A percentile compares a stretch with the other conserved stretches of the same genome.
These are phyloP conservation scores for Acrocephalus arundinaceus DNA, from an alignment of 2,113 vertebrate genomes.

Conservation along the genomic window DNA sequence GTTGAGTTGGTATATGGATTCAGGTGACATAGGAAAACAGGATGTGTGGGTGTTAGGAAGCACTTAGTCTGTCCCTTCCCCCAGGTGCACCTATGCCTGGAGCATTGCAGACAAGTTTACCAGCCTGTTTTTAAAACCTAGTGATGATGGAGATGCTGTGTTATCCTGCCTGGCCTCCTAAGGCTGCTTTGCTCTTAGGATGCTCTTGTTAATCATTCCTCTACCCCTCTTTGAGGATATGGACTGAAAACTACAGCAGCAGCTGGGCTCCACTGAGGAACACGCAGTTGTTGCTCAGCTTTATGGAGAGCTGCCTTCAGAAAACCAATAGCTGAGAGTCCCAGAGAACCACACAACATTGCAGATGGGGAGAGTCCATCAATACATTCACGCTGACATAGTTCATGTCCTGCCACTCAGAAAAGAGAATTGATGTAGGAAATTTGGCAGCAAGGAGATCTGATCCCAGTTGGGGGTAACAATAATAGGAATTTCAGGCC, in stretches of 20 bases:
- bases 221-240: neutral
- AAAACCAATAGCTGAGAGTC: neutral
- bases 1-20: neutral
- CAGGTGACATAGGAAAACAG: neutral
- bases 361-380: neutral
- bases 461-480: neutral
- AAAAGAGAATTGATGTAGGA: neutral
- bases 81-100: neutral
- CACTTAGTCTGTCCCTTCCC: neutral
- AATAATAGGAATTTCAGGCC: neutral
- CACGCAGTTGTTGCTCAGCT: neutral
- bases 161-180: neutral
- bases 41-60: neutral
- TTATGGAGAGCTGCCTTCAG: neutral
- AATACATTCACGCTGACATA: rapidly evolving
- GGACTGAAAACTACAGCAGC: neutral
- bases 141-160: neutral
- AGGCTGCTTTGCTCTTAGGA: neutral
- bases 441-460: neutral
- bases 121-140: neutral
- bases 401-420: neutral
- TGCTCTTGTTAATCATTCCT: neutral
- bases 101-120: neutral
- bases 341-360: neutral
- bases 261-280: neutral